Evolutionary conservation across 2,113 vertebrate genomes (phyloP), one percentile per base, ranked within the genome.

Genomic region (Tricholaema leucomelas): DNA sequence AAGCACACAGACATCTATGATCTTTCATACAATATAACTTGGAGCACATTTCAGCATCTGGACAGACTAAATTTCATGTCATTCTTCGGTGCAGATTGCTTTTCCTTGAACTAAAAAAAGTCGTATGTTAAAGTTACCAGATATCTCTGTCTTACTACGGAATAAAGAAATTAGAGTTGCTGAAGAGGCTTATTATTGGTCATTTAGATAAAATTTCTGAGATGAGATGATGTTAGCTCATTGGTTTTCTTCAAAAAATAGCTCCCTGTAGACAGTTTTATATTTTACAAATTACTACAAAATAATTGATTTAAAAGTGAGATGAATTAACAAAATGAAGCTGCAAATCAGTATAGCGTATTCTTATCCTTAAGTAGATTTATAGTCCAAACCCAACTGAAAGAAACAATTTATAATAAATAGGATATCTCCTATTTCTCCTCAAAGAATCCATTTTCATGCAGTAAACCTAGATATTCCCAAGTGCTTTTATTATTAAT

Each of bases 401-500:
- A 94, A 84, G 23, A 70, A 83, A 56, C 8, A 8, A 36, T 63
- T 85, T 67, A 28, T 77, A 76, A 85, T 87, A 79, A 89, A 87
- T 50, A 76, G 23, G 27, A 69, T 88, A 25, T 50, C 67, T 90
- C 2, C 1, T 64, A 66, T 74, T 85, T 83, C 76, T 91, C 54
- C 82, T 92, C 52, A 80, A 52, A 84, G 38, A 92, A 83, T 74
- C 76, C 31, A 71, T 90, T 95, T 60, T 30, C 18, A 46, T 83
- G 87, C 72, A 81, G 81, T 87, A 92, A 94, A 67, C 40, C 50
- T 66, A 66, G 85, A 90, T 83, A 81, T 36, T 94, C 73, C 65
- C 82, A 88, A 78, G 82, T 77, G 78, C 7, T 89, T 79, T 92
- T 63, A 46, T 63, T 71, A 93, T 85, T 93, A 92, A 80, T 69